These are phyloP conservation scores for Leptinotarsa juncta DNA, from an alignment of 2,888 invertebrate genomes.

Conservation along the genomic window DNA sequence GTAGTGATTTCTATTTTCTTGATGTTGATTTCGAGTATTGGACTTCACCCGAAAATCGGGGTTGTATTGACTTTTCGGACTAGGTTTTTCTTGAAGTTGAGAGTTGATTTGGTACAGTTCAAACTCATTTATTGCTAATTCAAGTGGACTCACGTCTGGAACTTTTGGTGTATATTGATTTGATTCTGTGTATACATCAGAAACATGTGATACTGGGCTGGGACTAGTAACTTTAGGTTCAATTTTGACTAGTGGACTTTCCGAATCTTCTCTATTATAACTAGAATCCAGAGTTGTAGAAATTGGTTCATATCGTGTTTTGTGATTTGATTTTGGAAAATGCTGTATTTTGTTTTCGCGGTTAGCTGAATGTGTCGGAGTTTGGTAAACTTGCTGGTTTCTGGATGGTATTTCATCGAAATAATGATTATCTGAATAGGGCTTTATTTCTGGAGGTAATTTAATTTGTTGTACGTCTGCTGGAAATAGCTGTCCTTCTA, in stretches of 20 bases:
- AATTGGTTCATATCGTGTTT: slow-evolving; percentile 29
- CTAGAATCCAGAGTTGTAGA: slow-evolving; percentile 23
- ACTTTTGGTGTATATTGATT: slow-evolving; percentile 17
- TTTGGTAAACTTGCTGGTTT: slow-evolving; percentile 12
- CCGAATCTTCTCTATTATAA: neutral
- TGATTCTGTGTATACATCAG: neutral
- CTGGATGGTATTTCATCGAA: neutral
- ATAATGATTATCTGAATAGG: neutral
- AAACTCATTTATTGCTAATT: slow-evolving; percentile 54
- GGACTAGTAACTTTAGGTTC: slow-evolving; percentile 23
- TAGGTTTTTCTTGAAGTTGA: slow-evolving; percentile 43
- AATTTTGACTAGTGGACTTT: slow-evolving; percentile 11
- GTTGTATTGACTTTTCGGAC: slow-evolving; percentile 35
- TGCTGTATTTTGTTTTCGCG: neutral
- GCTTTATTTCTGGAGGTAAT: slow-evolving; percentile 6
- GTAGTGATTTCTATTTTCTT: slow-evolving; percentile 4
- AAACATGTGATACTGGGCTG: neutral
- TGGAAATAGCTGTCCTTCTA: slow-evolving; percentile 13
- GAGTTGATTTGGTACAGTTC: slow-evolving; percentile 56
- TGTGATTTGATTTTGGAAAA: neutral
- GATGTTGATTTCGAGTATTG: slow-evolving; percentile 14
- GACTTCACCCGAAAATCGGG: slow-evolving; percentile 27
- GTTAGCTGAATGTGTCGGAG: neutral
- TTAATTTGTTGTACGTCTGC: slow-evolving; percentile 21
- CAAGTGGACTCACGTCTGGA: slow-evolving; percentile 48